These are phyloP conservation scores for Homalodisca vitripennis DNA, from an alignment of 1,140 invertebrate genomes.

Conservation along the genomic window DNA sequence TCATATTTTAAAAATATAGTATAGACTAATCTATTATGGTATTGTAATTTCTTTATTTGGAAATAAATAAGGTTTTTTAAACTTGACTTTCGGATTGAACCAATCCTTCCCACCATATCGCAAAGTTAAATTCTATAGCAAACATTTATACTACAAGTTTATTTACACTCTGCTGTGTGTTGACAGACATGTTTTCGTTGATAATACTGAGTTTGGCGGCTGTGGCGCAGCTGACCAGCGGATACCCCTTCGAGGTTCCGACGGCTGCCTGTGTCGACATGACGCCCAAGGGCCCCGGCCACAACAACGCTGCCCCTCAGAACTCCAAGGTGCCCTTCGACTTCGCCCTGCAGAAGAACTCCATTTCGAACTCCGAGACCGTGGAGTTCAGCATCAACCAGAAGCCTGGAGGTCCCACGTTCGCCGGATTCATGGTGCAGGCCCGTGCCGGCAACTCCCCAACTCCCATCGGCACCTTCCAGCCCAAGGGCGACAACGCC, in stretches of 20 bases:
- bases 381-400: slow-evolving; percentile 8
- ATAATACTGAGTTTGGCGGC: not conserved
- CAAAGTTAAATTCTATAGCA: no score
- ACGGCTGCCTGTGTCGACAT: slow-evolving; percentile 3
- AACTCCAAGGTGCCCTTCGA: slow-evolving; percentile 17
- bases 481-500: slow-evolving; percentile 8
- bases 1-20: no score
- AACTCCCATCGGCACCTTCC: slow-evolving; percentile 7
- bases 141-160: no score
- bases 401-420: slow-evolving; percentile 5
- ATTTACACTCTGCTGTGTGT: no score
- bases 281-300: slow-evolving; percentile 14
- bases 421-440: slow-evolving; percentile 6
- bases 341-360: not conserved
- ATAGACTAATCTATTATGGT: no score
- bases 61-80: no score
- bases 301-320: not conserved
- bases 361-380: not conserved
- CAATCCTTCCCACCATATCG: no score
- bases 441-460: not conserved
- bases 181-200: no score
- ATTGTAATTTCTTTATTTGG: no score
- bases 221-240: not conserved
- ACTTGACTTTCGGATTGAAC: no score
- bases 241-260: not conserved